Conservation (phyloP, 2,113 vertebrate genomes). For the Pongo pygmaeus region DNA sequence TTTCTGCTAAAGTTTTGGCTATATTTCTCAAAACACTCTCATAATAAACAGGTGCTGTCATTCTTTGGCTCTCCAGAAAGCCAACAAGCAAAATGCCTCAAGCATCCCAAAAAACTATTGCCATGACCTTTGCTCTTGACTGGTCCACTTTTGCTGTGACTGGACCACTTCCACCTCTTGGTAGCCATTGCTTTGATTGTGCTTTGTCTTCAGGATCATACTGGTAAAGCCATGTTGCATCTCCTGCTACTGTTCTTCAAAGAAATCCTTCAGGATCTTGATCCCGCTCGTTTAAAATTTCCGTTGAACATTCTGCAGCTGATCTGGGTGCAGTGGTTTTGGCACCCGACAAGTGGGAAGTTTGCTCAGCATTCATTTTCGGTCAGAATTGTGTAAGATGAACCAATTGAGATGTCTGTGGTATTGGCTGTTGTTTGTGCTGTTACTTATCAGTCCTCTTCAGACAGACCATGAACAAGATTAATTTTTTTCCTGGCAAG, state of each 20-base stretch:
- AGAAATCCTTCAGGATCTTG: background rate
- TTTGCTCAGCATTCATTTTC: no score
- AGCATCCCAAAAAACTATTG: background rate
- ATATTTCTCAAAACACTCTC: background rate
- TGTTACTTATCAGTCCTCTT: no score
- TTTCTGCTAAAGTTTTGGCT: background rate
- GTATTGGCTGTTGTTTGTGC: no score
- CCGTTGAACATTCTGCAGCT: no score
- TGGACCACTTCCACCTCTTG: background rate
- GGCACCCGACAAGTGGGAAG: no score
- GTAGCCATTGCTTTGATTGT: background rate
- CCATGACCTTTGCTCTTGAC: background rate
- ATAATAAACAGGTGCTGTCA: background rate
- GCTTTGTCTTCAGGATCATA: background rate
- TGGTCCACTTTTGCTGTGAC: background rate
- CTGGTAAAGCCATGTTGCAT: background rate
- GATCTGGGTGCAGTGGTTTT: no score
- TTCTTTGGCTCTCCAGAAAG: background rate
- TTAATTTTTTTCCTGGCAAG: no score
- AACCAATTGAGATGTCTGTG: no score
- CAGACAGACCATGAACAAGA: no score
- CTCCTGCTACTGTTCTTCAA: background rate
- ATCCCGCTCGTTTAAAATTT: background rate
- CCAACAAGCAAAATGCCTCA: background rate
- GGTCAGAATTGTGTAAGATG: no score